A percentile compares a stretch with the other conserved stretches of the same genome.
Evolutionary conservation across 2,888 invertebrate species (phyloP).

Genomic region (Heteromurus nitidus): DNA sequence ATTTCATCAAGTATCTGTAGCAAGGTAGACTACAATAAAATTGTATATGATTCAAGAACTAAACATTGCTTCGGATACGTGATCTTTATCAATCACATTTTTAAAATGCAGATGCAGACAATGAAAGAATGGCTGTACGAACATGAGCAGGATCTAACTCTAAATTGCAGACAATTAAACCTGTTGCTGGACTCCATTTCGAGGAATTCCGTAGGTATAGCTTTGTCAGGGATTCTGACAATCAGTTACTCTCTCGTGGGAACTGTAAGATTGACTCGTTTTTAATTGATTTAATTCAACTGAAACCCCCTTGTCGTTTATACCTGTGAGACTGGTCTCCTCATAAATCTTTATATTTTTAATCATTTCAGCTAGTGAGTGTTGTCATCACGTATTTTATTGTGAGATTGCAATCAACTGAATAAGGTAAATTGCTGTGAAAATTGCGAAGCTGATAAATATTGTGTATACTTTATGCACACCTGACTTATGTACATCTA

Average conservation of each 20-base stretch:
- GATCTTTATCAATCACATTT: background rate
- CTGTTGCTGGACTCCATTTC: constrained; percentile 49
- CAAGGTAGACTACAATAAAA: constrained; percentile 31
- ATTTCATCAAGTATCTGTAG: constrained; percentile 36
- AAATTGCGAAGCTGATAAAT: too few relatives aligned
- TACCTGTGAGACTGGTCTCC: background rate
- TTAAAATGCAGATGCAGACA: constrained; percentile 3
- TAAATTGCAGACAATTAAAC: constrained; percentile 27
- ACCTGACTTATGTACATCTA: too few relatives aligned
- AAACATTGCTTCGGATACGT: background rate
- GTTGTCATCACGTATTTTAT: constrained; percentile 52
- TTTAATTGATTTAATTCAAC: too few relatives aligned
- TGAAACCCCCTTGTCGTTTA: too few relatives aligned
- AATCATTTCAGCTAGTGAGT: constrained; percentile 36
- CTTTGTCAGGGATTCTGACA: constrained; percentile 7
- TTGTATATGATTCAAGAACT: too few relatives aligned
- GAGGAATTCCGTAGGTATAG: constrained; percentile 38
- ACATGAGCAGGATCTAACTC: constrained; percentile 32
- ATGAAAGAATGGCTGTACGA: constrained; percentile 55
- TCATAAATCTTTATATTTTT: background rate
- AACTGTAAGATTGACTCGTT: too few relatives aligned
- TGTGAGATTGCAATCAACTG: constrained; percentile 36
- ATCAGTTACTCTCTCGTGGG: constrained; percentile 55
- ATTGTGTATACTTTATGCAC: too few relatives aligned
- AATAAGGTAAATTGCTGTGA: background rate